Base-by-base conservation (phyloP, 2,888 invertebrate species). In the Belgica antarctica region DNA sequence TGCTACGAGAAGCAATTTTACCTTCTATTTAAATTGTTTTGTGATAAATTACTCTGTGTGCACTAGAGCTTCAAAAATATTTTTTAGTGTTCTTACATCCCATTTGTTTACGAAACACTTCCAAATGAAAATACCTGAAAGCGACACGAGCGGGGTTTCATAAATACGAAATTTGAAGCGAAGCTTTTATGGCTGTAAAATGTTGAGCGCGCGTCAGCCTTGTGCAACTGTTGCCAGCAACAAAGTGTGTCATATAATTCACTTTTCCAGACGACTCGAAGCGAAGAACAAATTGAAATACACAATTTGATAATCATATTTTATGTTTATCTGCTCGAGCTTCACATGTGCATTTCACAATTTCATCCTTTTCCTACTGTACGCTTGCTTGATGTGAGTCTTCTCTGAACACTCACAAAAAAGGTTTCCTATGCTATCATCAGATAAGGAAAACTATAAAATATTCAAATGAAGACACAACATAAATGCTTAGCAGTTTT, bases 391-490 rank as follows among this genome's bases (percentile, higher is more conserved):
- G 7, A 52, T 52, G 52, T 52, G n/a, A n/a, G n/a, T n/a, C 12
- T 17, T 17, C 22, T n/a, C n/a, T n/a, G n/a, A n/a, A n/a, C n/a
- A n/a, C 52, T 17, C 12, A n/a, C 7, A 52, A 12, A 41, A 52
- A 52, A 22, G 52, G 52, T 52, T 52, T n/a, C 52, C 19, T 52
- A n/a, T n/a, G n/a, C n/a, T n/a, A 17, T 17, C 52, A 52, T 52
- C 27, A 59, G 59, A 59, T 27, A 27, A 27, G n/a, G 59, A 59
- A 24, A 12, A 59, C 2, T 8, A 25, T 59, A 25, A 59, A 59
- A 59, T 59, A 59, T 59, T 59, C 59, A 59, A 59, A 59, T 59
- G 59, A 52, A 52, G 24, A 59, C 25, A 59, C 2, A 59, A 59
- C 59, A 25, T 22, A 59, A 59, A 24, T 7, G 59, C n/a, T 25